These are phyloP conservation scores for Augiades crinisus DNA, from an alignment of 2,888 invertebrate genomes.

Conservation along the genomic window DNA sequence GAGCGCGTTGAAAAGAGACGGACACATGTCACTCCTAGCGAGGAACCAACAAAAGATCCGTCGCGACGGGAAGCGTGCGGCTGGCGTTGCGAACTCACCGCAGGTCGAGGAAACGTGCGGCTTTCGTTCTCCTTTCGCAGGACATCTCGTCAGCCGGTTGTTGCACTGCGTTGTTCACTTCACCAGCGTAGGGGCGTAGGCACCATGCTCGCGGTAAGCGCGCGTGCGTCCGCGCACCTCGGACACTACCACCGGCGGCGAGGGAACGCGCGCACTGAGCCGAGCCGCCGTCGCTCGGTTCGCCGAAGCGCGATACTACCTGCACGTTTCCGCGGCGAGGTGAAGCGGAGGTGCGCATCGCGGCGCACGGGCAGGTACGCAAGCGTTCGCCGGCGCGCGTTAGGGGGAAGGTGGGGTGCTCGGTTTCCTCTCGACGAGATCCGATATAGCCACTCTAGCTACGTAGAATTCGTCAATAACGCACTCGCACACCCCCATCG, in stretches of 20 bases:
- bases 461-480: slow-evolving; percentile 12
- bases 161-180: slow-evolving; percentile 68
- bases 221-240: slow-evolving; percentile 68
- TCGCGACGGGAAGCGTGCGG: slow-evolving; percentile 63
- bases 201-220: slow-evolving; percentile 65
- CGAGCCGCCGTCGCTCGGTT: slow-evolving; percentile 48
- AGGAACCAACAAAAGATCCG: slow-evolving; percentile 74
- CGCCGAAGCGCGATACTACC: slow-evolving; percentile 65
- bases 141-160: slow-evolving; percentile 70
- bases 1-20: slow-evolving; percentile 70
- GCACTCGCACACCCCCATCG: background rate
- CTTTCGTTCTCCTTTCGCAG: slow-evolving; percentile 78
- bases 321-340: slow-evolving; percentile 64
- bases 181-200: slow-evolving; percentile 63
- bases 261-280: slow-evolving; percentile 79
- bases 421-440: slow-evolving; percentile 28
- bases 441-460: slow-evolving; percentile 9
- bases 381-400: slow-evolving; percentile 40
- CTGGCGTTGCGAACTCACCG: slow-evolving; percentile 74
- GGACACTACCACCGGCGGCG: slow-evolving; percentile 77
- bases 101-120: slow-evolving; percentile 77
- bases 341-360: slow-evolving; percentile 76
- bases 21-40: slow-evolving; percentile 60
- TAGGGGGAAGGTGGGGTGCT: slow-evolving; percentile 30
- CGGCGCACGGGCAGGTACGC: slow-evolving; percentile 70